A percentile compares a stretch with the other conserved stretches of the same genome.
Evolutionary conservation across 2,888 invertebrate species (phyloP).

Genomic region (Pristionchus maxplancki): DNA sequence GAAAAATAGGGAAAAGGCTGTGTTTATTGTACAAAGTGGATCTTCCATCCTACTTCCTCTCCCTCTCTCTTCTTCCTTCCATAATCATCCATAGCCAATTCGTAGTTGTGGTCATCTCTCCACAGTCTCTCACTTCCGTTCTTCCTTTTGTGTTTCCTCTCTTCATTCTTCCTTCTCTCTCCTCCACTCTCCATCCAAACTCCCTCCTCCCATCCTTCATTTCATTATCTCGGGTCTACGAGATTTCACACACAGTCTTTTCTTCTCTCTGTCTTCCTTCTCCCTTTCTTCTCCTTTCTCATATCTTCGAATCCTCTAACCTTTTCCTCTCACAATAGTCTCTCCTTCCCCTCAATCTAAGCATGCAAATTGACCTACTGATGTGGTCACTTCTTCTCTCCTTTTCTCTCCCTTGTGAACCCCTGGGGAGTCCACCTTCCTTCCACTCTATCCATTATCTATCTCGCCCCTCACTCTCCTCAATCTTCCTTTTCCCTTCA

Average conservation of each 20-base stretch:
- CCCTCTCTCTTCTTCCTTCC: neutral
- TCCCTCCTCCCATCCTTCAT: conserved; percentile 46
- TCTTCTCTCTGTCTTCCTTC: conserved; percentile 30
- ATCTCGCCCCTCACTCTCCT: conserved; percentile 1
- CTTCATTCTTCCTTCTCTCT: conserved; percentile 15
- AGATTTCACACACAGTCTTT: conserved; percentile 26
- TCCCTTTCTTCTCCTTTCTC: conserved; percentile 51
- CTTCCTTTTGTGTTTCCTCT: conserved; percentile 1
- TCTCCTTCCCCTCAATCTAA: neutral
- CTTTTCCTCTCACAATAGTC: conserved; percentile 4
- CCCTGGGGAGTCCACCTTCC: conserved; percentile 17
- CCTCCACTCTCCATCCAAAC: conserved; percentile 36
- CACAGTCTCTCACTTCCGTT: neutral
- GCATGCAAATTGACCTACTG: conserved; percentile 37
- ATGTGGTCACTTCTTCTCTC: conserved; percentile 3
- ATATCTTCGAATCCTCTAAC: conserved; percentile 14
- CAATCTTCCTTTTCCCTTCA: neutral
- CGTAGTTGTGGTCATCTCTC: conserved; percentile 27
- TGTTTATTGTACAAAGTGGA: neutral
- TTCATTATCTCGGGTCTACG: conserved; percentile 35
- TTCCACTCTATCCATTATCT: conserved; percentile 5
- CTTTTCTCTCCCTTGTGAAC: neutral
- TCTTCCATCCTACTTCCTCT: conserved; percentile 1
- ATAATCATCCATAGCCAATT: conserved; percentile 14
- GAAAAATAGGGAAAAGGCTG: neutral